Evolutionary conservation across 2,797 vertebrate genomes (phyloP).

Genomic region (Oreonectes daqikongensis): DNA sequence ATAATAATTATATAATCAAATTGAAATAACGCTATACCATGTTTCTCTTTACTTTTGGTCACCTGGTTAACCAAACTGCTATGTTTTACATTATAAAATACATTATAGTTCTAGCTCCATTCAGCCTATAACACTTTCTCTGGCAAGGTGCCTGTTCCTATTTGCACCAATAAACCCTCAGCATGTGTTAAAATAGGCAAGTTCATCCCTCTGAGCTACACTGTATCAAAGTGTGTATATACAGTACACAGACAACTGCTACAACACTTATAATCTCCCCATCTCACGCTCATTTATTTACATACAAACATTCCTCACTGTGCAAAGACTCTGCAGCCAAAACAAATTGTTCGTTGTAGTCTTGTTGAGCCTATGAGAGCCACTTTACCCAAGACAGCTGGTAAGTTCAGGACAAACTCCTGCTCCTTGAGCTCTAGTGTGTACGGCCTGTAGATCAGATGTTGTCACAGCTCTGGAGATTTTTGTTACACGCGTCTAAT

Average conservation of each 20-base stretch:
- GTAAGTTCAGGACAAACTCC: conserved; percentile 19
- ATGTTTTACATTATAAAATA: no score
- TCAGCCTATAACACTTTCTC: conserved; percentile 6
- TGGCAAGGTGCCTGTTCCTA: not conserved
- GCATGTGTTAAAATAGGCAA: conserved; percentile 7
- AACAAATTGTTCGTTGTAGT: conserved; percentile 14
- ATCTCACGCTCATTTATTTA: conserved; percentile 16
- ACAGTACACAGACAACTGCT: conserved; percentile 14
- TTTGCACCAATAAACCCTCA: conserved; percentile 3
- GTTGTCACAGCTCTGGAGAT: conserved; percentile 38
- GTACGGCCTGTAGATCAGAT: conserved; percentile 35
- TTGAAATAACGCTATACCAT: no score
- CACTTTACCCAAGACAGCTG: not conserved
- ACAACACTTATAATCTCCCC: conserved; percentile 3
- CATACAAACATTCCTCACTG: not conserved
- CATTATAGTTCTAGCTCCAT: no score
- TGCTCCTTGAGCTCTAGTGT: conserved; percentile 36
- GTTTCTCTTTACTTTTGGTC: no score
- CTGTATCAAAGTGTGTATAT: conserved; percentile 5
- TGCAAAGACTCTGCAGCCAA: conserved; percentile 2
- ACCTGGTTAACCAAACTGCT: no score
- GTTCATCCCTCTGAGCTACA: not conserved
- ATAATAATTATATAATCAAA: no score
- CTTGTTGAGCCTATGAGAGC: conserved; percentile 8
- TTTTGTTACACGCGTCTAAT: conserved; percentile 12